Conservation (phyloP, 2,888 invertebrate species). For the Linyphia triangularis region DNA sequence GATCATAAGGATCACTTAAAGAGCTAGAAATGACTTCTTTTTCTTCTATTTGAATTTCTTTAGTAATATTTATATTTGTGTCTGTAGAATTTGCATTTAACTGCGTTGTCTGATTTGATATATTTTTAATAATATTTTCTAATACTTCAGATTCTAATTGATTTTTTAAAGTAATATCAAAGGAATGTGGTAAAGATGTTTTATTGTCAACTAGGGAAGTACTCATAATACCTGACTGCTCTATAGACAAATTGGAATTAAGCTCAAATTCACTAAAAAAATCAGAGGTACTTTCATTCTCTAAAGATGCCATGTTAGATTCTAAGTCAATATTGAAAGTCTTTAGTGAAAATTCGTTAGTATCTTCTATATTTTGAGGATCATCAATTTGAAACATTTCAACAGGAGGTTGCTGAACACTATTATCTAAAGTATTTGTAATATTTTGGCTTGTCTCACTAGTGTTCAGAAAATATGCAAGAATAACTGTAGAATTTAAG, state of each 20-base stretch:
- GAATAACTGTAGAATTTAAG: constrained; percentile 10
- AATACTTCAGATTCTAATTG: constrained; percentile 21
- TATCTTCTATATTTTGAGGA: background rate
- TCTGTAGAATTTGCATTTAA: background rate
- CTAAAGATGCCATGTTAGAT: constrained; percentile 7
- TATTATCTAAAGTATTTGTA: background rate
- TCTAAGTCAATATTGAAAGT: background rate
- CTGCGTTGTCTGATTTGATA: background rate
- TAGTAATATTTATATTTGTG: background rate
- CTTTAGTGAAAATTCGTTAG: background rate
- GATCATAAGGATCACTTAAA: constrained; percentile 25
- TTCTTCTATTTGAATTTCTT: background rate
- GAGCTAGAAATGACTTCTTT: constrained; percentile 12
- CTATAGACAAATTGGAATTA: constrained; percentile 1
- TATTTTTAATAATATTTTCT: constrained; percentile 1
- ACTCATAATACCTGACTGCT: background rate
- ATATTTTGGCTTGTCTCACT: background rate
- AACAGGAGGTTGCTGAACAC: background rate
- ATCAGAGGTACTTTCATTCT: constrained; percentile 1
- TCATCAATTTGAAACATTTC: background rate
- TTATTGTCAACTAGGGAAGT: constrained; percentile 8
- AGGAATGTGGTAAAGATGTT: background rate
- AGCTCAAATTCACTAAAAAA: constrained; percentile 18
- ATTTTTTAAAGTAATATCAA: constrained; percentile 6
- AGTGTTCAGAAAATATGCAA: background rate